These are phyloP conservation scores for Paedocypris sp. DNA, from an alignment of 2,113 vertebrate species.

Conservation along the genomic window DNA sequence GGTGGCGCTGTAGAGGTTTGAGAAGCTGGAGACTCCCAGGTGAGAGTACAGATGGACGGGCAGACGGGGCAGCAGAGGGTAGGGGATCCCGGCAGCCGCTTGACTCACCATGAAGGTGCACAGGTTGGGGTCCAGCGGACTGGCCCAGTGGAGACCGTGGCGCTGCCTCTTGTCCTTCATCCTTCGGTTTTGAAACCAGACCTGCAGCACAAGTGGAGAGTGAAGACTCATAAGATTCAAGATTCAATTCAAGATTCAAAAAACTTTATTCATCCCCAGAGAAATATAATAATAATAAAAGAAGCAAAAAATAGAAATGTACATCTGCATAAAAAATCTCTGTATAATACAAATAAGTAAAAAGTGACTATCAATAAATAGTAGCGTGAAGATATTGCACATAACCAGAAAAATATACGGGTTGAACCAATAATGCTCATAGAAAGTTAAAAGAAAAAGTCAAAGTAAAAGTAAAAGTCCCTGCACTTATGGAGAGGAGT, in stretches of 20 bases:
- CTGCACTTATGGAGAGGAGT: too few relatives aligned
- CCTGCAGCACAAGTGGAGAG: neutral
- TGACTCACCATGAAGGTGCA: constrained; percentile 53
- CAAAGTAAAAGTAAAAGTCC: too few relatives aligned
- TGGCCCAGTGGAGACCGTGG: constrained; percentile 47
- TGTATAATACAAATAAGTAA: too few relatives aligned
- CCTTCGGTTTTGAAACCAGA: constrained; percentile 62
- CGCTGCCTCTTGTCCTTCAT: constrained; percentile 63
- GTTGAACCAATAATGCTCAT: too few relatives aligned
- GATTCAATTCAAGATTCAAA: too few relatives aligned
- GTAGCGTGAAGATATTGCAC: too few relatives aligned
- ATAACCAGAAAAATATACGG: too few relatives aligned
- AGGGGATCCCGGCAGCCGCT: constrained; percentile 35
- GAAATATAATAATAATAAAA: neutral
- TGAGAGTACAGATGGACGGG: constrained; percentile 49
- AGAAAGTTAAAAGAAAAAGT: too few relatives aligned
- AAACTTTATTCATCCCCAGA: neutral
- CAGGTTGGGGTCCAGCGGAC: constrained; percentile 46
- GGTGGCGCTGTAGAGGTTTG: constrained; percentile 34
- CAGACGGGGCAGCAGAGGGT: constrained; percentile 42
- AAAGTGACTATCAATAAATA: too few relatives aligned
- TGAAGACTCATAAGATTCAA: neutral
- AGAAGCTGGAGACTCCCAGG: constrained; percentile 34
- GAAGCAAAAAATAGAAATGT: too few relatives aligned
- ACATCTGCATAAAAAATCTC: too few relatives aligned